Base-by-base conservation (phyloP, 2,888 invertebrate genomes). In the Rambutsinella grinnellia region DNA sequence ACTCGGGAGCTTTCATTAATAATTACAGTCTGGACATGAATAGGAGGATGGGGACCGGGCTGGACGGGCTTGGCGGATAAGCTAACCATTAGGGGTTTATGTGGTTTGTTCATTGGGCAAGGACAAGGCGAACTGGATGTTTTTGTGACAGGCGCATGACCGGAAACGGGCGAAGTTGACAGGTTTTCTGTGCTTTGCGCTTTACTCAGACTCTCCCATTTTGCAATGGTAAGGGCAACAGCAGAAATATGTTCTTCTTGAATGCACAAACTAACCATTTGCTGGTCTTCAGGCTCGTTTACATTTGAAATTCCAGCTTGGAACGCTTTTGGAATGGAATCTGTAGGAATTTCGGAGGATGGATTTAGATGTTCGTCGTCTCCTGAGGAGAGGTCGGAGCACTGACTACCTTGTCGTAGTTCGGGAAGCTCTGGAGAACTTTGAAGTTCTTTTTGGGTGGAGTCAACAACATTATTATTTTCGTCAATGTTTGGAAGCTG, bases 131-230 rank as follows among this genome's bases (percentile, higher is more conserved):
- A 62, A 46, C 70, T 70, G n/a, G 56, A 51, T 3, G 56, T 54
- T 21, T 70, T 70, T 10, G 63, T 56, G 2, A 70, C 63, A 19
- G 70, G 70, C 19, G 63, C 47, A 44, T 70, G 70, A 2, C 2
- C 10, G 1, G 23, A 2, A 10, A 15, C 26, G 27, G 68, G 23
- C 17, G 51, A 53, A 2, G 44, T 13, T 0, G 69, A 28, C 26
- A 46, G 17, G 54, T 70, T 3, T 46, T 47, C 17, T 70, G 70
- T 15, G 61, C 62, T 44, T 63, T 78, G 23, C 5, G 49, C 49
- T n/a, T n/a, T n/a, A n/a, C n/a, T n/a, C 68, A 79, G 57, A 1
- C 60, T 66, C 44, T 79, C 79, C 79, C 79, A 79, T 58, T 79
- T 79, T 17, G 79, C 79, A n/a, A 79, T 79, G 13, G 77, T 77